Percentiles rank a stretch among this genome's conserved stretches.
Conservation (phyloP, 2,797 vertebrate species). For the Betta splendens region DNA sequence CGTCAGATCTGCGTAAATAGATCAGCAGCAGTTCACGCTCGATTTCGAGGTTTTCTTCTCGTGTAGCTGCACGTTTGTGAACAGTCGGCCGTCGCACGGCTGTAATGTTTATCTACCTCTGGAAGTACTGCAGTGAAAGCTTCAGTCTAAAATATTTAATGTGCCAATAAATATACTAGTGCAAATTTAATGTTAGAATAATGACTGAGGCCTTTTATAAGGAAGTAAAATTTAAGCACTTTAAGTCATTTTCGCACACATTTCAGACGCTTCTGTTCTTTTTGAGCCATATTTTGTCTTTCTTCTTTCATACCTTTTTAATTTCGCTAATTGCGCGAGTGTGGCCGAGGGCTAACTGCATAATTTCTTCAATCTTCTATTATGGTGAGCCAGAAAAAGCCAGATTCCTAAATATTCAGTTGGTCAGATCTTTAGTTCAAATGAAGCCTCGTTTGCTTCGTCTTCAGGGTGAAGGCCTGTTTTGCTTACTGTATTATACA, state of each 20-base stretch:
- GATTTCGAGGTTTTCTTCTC: not conserved
- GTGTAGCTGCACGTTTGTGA: too few species aligned
- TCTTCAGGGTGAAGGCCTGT: not conserved
- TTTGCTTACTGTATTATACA: not conserved
- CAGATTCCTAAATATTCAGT: not conserved
- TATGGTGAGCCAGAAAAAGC: slow-evolving; percentile 33
- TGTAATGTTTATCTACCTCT: slow-evolving; percentile 11
- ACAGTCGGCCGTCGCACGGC: too few species aligned
- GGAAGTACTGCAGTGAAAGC: not conserved
- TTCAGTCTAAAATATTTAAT: slow-evolving; percentile 20
- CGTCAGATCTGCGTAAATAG: not conserved
- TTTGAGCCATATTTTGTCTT: not conserved
- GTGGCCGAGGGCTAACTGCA: slow-evolving; percentile 14
- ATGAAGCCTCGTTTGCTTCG: not conserved
- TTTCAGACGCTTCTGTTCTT: slow-evolving; percentile 12
- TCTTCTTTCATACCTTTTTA: not conserved
- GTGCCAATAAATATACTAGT: slow-evolving; percentile 5
- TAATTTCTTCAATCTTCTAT: slow-evolving; percentile 16
- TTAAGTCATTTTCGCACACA: slow-evolving; percentile 1
- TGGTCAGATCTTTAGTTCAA: slow-evolving; percentile 3
- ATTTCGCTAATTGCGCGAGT: slow-evolving; percentile 31
- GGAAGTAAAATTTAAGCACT: slow-evolving; percentile 1
- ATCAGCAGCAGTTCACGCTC: not conserved
- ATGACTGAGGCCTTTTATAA: slow-evolving; percentile 1
- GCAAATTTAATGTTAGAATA: not conserved